Percentiles rank a stretch among this genome's conserved stretches.
These are phyloP conservation scores for Tiliqua scincoides DNA, from an alignment of 2,113 vertebrate species.

Conservation along the genomic window DNA sequence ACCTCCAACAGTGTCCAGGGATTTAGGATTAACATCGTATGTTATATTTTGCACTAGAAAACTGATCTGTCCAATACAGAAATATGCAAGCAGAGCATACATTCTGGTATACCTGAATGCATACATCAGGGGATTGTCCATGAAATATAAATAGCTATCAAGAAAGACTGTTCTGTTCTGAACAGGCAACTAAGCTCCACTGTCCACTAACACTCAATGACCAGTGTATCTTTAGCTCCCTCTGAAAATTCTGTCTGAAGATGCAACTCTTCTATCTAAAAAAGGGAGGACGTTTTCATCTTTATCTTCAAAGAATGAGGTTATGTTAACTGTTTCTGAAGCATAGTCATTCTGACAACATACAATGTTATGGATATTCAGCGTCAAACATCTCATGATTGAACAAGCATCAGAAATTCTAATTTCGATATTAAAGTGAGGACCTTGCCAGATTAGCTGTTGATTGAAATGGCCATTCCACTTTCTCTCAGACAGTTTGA, in stretches of 20 bases:
- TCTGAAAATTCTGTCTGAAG: not conserved
- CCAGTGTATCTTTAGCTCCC: not conserved
- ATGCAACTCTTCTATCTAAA: not conserved
- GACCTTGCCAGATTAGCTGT: not conserved
- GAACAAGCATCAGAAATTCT: conserved; percentile 17
- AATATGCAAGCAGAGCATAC: not conserved
- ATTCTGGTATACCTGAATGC: not conserved
- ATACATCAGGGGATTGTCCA: not conserved
- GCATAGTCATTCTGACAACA: not conserved
- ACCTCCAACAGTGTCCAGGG: no score
- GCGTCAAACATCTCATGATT: not conserved
- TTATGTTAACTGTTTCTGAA: not conserved
- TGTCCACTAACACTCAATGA: not conserved
- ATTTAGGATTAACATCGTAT: not conserved
- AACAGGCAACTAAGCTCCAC: not conserved
- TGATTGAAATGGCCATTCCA: conserved; percentile 15
- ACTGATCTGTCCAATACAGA: not conserved
- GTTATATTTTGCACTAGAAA: not conserved
- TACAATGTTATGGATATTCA: not conserved
- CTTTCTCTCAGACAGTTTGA: conserved; percentile 20
- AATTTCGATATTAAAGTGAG: conserved; percentile 35
- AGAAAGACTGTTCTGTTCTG: not conserved
- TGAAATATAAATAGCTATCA: not conserved
- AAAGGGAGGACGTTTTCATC: not conserved
- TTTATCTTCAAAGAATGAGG: not conserved